Evolutionary conservation across 2,888 invertebrate species (phyloP).

Genomic region (Agrenia bidenticulata): DNA sequence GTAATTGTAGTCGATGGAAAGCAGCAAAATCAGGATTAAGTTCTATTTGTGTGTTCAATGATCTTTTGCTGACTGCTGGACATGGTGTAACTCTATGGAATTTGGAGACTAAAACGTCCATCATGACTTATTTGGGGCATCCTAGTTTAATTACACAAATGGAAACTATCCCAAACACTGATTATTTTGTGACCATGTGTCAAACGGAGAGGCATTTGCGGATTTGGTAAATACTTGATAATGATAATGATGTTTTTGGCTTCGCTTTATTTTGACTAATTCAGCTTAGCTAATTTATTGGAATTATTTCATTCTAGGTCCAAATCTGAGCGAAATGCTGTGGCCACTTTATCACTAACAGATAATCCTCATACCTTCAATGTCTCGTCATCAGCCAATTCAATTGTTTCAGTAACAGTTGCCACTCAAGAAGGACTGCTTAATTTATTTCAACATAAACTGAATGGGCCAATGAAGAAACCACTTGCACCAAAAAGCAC

Average conservation of each 20-base stretch:
- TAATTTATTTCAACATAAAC: constrained; percentile 73
- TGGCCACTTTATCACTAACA: constrained; percentile 53
- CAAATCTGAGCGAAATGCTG: constrained; percentile 46
- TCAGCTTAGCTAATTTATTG: too few relatives aligned
- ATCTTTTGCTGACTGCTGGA: constrained; percentile 56
- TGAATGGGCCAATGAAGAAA: constrained; percentile 70
- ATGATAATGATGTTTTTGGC: background rate
- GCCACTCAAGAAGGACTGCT: constrained; percentile 75
- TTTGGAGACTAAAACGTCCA: constrained; percentile 61
- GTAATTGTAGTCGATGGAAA: constrained; percentile 66
- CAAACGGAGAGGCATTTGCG: constrained; percentile 54
- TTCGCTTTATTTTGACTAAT: background rate
- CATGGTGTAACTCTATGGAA: constrained; percentile 67
- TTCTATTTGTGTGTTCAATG: constrained; percentile 63
- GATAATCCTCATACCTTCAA: constrained; percentile 51
- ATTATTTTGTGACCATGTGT: constrained; percentile 55
- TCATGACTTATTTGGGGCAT: constrained; percentile 68
- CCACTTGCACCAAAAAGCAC: constrained; percentile 67
- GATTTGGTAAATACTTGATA: constrained; percentile 54
- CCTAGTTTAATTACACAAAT: constrained; percentile 60
- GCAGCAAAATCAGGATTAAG: constrained; percentile 64
- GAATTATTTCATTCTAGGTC: constrained; percentile 39
- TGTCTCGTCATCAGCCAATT: constrained; percentile 44
- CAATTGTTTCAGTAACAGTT: constrained; percentile 56
- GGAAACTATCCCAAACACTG: constrained; percentile 41